Evolutionary conservation across 37 sponge, comb jelly and placozoan genomes (phyloP), one percentile per base, ranked within the genome.

Genomic region (Tethya wilhelma): DNA sequence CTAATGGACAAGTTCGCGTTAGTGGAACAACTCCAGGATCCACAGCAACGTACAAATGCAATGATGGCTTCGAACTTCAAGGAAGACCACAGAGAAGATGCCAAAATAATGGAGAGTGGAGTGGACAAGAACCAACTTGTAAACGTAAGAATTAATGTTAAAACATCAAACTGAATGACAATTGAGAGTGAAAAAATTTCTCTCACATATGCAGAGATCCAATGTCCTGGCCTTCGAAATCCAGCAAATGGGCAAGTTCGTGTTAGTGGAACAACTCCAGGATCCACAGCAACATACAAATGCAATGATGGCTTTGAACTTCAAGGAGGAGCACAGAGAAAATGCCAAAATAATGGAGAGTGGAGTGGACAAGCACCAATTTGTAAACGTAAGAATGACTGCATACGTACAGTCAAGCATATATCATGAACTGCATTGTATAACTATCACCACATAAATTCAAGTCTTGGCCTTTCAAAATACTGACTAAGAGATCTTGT

Each of bases 251-350:
- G n/a, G n/a, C n/a, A n/a, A n/a, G n/a, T n/a, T n/a, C n/a, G n/a
- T n/a, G n/a, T n/a, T n/a, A n/a, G n/a, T n/a, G n/a, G n/a, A n/a
- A n/a, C n/a, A n/a, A n/a, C n/a, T n/a, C n/a, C n/a, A n/a, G n/a
- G n/a, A n/a, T n/a, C n/a, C n/a, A 73, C 37, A 29, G 74, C 74
- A 2, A 73, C 33, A 0, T 73, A 73, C 58, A 56, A 29, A 4
- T 73, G 74, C 36, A 2, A 17, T 31, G 14, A 25, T 60, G 77
- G 77, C 2, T 63, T 39, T 31, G 41, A 0, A 9, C 31, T 76
- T 29, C 31, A 62, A 29, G 64, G 46, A 64, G 1, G 1, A n/a
- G 26, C 33, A 25, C 63, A 1, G 0, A 28, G 46, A 63, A 40
- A 43, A 40, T 78, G 46, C 44, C 78, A 78, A 33, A 1, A 29